Percentiles rank a stretch among this genome's conserved stretches.
These are phyloP conservation scores for Trachelus troglodyta DNA, from an alignment of 2,888 invertebrate species.

Conservation along the genomic window DNA sequence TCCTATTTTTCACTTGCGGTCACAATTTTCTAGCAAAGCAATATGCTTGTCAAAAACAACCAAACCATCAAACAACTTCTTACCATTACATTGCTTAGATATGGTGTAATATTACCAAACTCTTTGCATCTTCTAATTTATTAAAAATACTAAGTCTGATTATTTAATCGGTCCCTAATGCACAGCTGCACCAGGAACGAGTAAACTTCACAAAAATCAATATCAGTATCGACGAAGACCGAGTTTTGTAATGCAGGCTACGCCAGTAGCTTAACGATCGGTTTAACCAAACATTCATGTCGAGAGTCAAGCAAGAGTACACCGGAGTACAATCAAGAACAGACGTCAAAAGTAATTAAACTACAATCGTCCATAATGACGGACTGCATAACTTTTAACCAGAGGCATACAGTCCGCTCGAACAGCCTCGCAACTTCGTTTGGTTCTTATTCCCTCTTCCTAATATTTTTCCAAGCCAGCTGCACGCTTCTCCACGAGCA, in stretches of 20 bases:
- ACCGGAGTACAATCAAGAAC: background rate
- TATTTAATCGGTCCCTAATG: background rate
- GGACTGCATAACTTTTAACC: slow-evolving; percentile 2
- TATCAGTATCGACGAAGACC: background rate
- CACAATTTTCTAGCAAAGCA: background rate
- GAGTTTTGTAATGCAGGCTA: background rate
- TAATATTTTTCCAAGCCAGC: background rate
- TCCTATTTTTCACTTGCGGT: background rate
- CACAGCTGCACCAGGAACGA: background rate
- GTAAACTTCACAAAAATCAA: background rate
- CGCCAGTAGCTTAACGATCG: background rate
- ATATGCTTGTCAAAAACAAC: background rate
- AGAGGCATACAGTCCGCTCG: background rate
- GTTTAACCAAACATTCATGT: background rate
- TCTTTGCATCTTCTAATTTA: background rate
- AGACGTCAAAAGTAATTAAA: slow-evolving; percentile 21
- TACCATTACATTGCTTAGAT: too few relatives aligned
- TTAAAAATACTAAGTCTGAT: background rate
- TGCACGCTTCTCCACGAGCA: background rate
- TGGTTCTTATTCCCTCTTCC: background rate
- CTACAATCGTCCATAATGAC: slow-evolving; percentile 15
- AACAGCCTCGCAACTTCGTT: background rate
- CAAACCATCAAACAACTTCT: too few relatives aligned
- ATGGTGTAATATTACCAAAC: too few relatives aligned
- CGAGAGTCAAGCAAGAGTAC: background rate